Base-by-base conservation (phyloP, 2,797 vertebrate species). In the Microctenopoma stevenorrisi region DNA sequence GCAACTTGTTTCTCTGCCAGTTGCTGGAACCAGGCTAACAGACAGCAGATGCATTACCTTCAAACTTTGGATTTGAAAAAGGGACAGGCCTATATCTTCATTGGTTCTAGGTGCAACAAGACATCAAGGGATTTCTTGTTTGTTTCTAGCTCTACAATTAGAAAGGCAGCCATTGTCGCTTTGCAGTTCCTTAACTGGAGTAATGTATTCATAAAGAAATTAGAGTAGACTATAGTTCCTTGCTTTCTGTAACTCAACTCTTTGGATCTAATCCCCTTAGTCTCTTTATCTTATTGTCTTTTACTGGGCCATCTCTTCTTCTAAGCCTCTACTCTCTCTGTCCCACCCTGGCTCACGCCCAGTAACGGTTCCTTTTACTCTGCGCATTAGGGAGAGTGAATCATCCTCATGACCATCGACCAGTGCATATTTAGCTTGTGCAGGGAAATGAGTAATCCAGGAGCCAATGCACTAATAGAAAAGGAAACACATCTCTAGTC, bases 351-450 rank as follows among this genome's bases (percentile, higher is more conserved):
- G 38, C 58, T 55, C 44, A 50, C 2, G 2, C 48, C 55, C 65
- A 79, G 68, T 81, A 73, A 78, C 62, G 67, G 4, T 40, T 82
- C 50, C 61, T 72, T 64, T 85, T 53, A 74, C 30, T 74, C 58
- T 13, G 55, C 62, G 59, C 81, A 82, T 86, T 78, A 81, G 71
- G 44, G 61, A 42, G 51, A 81, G 70, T 64, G 74, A 74, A 57
- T 47, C 67, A 38, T 56, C 33, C 53, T 53, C 50, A 26, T 50
- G 63, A 46, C 53, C 76, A 63, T 74, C 48, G 49, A 85, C 64
- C 60, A 38, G 2, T 9, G 72, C 49, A 76, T 59, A 73, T 79
- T 89, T 55, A 83, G 79, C 72, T 64, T 25, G 8, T 59, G 13
- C 50, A 68, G 43, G 65, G 42, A 60, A 54, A 76, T 65, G 58